Evolutionary conservation across 1,140 invertebrate species (phyloP).

Genomic region (Zophobas atratus): DNA sequence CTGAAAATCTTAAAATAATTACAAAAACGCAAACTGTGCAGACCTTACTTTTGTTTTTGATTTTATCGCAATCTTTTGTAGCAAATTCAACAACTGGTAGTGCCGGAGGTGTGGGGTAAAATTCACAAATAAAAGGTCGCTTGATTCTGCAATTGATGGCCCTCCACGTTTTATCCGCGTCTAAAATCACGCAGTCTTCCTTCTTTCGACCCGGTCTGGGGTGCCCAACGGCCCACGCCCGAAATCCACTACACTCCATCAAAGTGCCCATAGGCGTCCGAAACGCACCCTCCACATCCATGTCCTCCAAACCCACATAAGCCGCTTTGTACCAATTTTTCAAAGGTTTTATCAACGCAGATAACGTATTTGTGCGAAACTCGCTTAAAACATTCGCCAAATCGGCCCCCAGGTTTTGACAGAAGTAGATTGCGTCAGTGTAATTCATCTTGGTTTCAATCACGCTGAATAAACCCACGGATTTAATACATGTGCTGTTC

Average conservation of each 20-base stretch:
- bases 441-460: conserved; percentile 71
- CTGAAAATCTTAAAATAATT: conserved; percentile 15
- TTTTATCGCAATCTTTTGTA: neutral
- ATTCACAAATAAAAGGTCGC: conserved; percentile 75
- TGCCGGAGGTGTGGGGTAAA: conserved; percentile 67
- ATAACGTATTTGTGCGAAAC: conserved; percentile 72
- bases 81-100: neutral
- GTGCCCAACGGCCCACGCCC: conserved; percentile 78
- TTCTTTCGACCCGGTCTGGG: conserved; percentile 68
- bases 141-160: conserved; percentile 69
- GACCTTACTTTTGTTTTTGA: conserved; percentile 23
- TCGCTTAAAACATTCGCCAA: conserved; percentile 75
- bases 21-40: conserved; percentile 1
- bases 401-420: conserved; percentile 71
- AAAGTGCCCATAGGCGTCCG: conserved; percentile 70
- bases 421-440: conserved; percentile 70
- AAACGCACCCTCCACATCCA: conserved; percentile 64
- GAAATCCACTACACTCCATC: conserved; percentile 71
- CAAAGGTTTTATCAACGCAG: conserved; percentile 63
- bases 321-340: conserved; percentile 65
- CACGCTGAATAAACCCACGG: conserved; percentile 74
- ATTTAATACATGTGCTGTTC: conserved; percentile 73
- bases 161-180: conserved; percentile 72
- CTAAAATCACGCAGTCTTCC: conserved; percentile 74
- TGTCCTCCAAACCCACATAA: conserved; percentile 73